A percentile compares a stretch with the other conserved stretches of the same genome.
These are phyloP conservation scores for Pangasius djambal DNA, from an alignment of 2,797 vertebrate genomes.

Conservation along the genomic window DNA sequence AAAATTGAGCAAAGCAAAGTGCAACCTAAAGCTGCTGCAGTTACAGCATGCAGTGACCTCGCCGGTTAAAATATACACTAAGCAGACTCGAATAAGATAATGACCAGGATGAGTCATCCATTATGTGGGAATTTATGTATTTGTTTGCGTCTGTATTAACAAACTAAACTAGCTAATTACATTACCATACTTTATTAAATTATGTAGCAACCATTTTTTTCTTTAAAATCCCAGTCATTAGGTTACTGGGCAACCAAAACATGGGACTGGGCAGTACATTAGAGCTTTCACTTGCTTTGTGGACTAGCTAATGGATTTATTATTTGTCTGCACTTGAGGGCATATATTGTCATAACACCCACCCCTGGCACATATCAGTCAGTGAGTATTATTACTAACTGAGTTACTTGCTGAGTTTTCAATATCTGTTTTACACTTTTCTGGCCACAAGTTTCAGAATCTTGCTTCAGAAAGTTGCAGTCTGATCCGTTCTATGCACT, in stretches of 20 bases:
- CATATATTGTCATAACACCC: not conserved
- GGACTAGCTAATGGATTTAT: not conserved
- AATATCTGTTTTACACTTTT: not conserved
- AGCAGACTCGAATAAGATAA: not conserved
- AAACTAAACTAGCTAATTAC: not conserved
- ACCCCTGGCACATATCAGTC: not conserved
- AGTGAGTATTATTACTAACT: not conserved
- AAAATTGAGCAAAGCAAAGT: no score
- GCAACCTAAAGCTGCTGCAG: no score
- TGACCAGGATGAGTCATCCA: no score
- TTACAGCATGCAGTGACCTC: no score
- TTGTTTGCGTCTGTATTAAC: not conserved
- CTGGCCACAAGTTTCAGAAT: not conserved
- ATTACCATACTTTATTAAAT: not conserved
- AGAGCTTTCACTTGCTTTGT: not conserved
- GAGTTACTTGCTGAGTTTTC: not conserved
- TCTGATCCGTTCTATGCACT: not conserved
- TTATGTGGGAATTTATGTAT: not conserved
- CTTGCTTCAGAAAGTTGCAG: not conserved
- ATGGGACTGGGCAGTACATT: not conserved
- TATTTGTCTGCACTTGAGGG: not conserved
- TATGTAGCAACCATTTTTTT: not conserved
- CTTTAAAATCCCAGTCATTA: not conserved
- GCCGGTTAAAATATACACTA: not conserved
- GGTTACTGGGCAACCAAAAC: not conserved